phyloP scores from a whole-genome alignment of 2,888 invertebrate genomes.

The Phyllotreta striolata region DNA sequence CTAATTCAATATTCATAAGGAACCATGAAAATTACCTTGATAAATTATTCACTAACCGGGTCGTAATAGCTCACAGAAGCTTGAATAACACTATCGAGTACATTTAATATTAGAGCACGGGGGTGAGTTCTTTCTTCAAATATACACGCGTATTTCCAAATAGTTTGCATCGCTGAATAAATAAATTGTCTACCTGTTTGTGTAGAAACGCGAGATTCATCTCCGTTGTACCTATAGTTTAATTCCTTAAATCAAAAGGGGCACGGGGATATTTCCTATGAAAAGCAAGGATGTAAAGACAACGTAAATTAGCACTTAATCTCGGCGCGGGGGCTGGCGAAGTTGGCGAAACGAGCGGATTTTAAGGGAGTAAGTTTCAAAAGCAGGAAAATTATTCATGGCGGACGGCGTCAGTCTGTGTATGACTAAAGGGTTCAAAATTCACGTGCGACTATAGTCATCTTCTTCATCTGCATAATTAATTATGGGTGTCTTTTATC shows the following conservation, averaged over 20 bases:
- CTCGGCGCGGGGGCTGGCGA: constrained; percentile 4
- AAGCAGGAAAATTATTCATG: constrained; percentile 18
- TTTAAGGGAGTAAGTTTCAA: constrained; percentile 7
- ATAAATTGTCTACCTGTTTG: no score
- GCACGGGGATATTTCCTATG: no score
- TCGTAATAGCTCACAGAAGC: constrained; percentile 33
- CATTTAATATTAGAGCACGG: no score
- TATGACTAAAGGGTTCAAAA: constrained; percentile 24
- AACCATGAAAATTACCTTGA: constrained; percentile 44
- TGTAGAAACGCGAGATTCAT: no score
- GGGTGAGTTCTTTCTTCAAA: no score
- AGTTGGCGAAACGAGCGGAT: background rate
- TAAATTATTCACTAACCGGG: constrained; percentile 45
- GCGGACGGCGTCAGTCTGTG: constrained; percentile 19
- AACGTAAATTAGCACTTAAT: constrained; percentile 20
- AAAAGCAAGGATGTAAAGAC: background rate
- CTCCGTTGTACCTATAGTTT: no score
- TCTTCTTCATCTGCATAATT: constrained; percentile 26
- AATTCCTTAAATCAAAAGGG: no score
- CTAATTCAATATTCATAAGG: constrained; percentile 46
- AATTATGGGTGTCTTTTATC: constrained; percentile 24
- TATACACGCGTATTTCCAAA: no score
- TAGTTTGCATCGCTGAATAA: no score
- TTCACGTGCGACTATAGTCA: constrained; percentile 21
- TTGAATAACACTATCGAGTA: no score